Percentiles rank a stretch among this genome's conserved stretches.
phyloP scores from a whole-genome alignment of 2,797 vertebrate species.

The Botia almorhae region DNA sequence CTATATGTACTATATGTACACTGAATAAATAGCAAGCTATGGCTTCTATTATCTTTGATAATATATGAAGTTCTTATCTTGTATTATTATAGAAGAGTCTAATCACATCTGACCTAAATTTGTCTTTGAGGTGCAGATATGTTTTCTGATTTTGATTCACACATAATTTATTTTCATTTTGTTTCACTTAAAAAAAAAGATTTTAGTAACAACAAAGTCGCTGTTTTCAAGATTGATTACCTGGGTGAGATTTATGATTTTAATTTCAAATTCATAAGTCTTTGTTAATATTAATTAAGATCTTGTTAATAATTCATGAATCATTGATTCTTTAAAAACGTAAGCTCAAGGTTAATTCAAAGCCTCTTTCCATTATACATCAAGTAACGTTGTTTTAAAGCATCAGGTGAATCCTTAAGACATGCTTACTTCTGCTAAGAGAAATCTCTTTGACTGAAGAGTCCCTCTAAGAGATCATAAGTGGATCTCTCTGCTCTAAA shows the following conservation, averaged over 20 bases:
- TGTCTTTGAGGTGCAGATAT: background rate
- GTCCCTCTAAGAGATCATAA: slow-evolving; percentile 67
- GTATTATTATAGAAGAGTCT: background rate
- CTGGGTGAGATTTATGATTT: background rate
- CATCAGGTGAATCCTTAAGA: slow-evolving; percentile 50
- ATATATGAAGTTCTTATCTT: background rate
- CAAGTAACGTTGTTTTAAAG: slow-evolving; percentile 39
- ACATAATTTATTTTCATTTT: background rate
- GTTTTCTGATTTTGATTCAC: background rate
- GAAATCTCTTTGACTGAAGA: slow-evolving; percentile 61
- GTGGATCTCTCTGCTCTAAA: slow-evolving; percentile 70
- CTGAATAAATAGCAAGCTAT: too few species aligned
- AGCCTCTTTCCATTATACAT: slow-evolving; percentile 40
- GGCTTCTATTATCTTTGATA: too few species aligned
- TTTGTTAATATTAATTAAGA: background rate
- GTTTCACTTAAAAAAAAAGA: background rate
- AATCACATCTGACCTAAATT: background rate
- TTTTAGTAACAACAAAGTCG: background rate
- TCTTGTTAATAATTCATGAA: background rate
- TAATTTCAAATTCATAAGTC: background rate
- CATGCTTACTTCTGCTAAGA: slow-evolving; percentile 42
- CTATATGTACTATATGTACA: too few species aligned
- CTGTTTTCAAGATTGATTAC: background rate
- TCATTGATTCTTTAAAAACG: background rate
- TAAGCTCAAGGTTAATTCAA: slow-evolving; percentile 26